A percentile compares a stretch with the other conserved stretches of the same genome.
Conservation (phyloP, 2,888 invertebrate species). For the Stratiomys singularior region DNA sequence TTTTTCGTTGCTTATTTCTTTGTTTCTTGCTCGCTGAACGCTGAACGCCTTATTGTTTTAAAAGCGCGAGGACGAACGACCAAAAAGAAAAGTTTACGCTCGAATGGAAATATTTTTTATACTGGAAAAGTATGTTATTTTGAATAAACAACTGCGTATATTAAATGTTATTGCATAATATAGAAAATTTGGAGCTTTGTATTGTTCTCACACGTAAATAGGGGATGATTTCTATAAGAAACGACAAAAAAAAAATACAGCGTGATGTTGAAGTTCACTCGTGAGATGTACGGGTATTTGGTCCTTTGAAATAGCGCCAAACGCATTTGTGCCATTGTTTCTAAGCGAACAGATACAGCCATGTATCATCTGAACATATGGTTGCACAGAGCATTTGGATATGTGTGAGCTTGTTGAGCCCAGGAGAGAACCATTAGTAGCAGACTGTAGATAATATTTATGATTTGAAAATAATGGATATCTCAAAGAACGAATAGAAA, state of each 20-base stretch:
- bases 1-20: too few species aligned
- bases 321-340: background rate
- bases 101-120: slow-evolving; percentile 7
- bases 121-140: slow-evolving; percentile 15
- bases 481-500: background rate
- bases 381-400: background rate
- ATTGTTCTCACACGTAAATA: background rate
- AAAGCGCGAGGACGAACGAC: background rate
- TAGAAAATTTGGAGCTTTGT: background rate
- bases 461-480: background rate
- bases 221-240: too few species aligned
- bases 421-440: slow-evolving; percentile 15
- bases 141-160: slow-evolving; percentile 20
- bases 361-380: slow-evolving; percentile 5
- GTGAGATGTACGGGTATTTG: background rate
- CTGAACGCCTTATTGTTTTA: background rate
- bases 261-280: background rate
- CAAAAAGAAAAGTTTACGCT: background rate
- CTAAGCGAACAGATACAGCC: background rate
- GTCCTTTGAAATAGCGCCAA: background rate
- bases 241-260: background rate
- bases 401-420: background rate
- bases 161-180: slow-evolving; percentile 9
- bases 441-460: slow-evolving; percentile 26
- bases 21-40: background rate